Evolutionary conservation across 1,140 invertebrate genomes (phyloP), one percentile per base, ranked within the genome.

Genomic region (Neoseiulus cucumeris): DNA sequence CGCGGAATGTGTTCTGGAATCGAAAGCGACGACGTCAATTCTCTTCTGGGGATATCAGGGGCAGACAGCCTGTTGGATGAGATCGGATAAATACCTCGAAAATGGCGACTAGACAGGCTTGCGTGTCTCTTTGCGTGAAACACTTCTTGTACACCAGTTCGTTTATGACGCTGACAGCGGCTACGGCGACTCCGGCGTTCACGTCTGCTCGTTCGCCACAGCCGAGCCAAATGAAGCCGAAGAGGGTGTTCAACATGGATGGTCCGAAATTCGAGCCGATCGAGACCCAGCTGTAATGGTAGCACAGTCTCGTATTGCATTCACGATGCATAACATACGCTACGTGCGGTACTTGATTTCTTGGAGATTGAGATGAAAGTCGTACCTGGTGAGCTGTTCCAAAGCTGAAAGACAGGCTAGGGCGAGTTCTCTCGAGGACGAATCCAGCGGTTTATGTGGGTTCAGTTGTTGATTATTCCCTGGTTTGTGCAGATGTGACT

Each of bases 231-330:
- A 59, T 25, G 22, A 59, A 59, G 25, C 25, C 51, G 22, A 59
- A 59, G 12, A 59, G 51, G 25, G 51, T 59, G 51, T 25, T 25
- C 1, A 59, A 20, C 51, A 59, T 59, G 2, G 51, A 59, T 5
- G 51, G 51, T 25, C 51, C 51, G 51, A 59, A 59, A 25, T 59
- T 59, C 25, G 25, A 17, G 51, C 51, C 51, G 22, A 59, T 25
- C 17, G 51, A 59, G 2, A 59, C 51, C 51, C 51, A 59, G 22
- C 51, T 59, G 51, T 17, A 59, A 59, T 20, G 51, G 2, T n/a
- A n/a, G n/a, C n/a, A 20, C 51, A 59, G 2, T 2, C 33, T 39
- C 33, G n/a, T n/a, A n/a, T n/a, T n/a, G n/a, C n/a, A n/a, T n/a
- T n/a, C n/a, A n/a, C n/a, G n/a, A n/a, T n/a, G n/a, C n/a, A n/a